These are phyloP conservation scores for Elysia crispata DNA, from an alignment of 2,888 invertebrate species.

Conservation along the genomic window DNA sequence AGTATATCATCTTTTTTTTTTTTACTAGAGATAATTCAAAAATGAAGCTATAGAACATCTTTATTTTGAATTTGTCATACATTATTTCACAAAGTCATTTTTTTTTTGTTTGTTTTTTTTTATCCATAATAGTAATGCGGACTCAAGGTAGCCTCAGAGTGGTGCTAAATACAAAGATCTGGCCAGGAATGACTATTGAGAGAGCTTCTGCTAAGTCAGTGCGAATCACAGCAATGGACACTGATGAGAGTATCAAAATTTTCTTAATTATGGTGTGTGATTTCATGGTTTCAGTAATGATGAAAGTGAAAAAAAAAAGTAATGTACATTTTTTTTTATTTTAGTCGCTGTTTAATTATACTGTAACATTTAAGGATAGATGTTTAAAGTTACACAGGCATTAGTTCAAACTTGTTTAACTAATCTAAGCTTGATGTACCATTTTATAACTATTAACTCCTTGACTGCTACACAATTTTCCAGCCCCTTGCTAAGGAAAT, in stretches of 20 bases:
- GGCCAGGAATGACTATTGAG: constrained; percentile 94
- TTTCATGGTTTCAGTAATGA: background rate
- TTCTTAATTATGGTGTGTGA: constrained; percentile 87
- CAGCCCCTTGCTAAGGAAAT: no score
- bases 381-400: no score
- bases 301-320: no score
- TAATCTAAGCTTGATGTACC: no score
- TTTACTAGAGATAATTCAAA: no score
- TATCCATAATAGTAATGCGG: constrained; percentile 83
- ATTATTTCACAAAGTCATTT: background rate
- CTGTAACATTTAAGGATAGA: no score
- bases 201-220: constrained; percentile 91
- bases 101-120: constrained; percentile 35
- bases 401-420: no score
- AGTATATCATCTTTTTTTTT: no score
- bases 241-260: constrained; percentile 82
- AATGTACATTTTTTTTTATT: no score
- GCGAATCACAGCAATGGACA: constrained; percentile 87
- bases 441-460: no score
- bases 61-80: background rate
- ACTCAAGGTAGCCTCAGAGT: constrained; percentile 92
- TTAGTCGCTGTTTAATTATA: no score
- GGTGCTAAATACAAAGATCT: constrained; percentile 94
- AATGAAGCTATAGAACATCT: background rate
- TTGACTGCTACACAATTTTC: no score